Base-by-base conservation (phyloP, 1,140 invertebrate species). In the Stenopsyche tienmushanensis region DNA sequence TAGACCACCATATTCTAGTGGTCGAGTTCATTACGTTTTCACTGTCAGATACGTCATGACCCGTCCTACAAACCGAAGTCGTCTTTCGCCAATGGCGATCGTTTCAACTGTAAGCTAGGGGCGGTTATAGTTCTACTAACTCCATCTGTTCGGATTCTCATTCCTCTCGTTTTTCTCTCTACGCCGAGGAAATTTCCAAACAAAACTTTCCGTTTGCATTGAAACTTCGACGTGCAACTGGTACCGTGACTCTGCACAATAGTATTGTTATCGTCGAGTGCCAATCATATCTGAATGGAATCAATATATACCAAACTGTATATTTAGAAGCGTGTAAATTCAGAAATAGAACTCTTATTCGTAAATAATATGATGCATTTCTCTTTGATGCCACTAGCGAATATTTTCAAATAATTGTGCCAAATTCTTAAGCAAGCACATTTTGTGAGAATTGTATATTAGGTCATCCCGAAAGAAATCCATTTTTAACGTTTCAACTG, bases 21-120 rank as follows among this genome's bases (percentile, higher is more conserved):
- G 47, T 41, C 62, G 26, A 54, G 29, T 39, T 55, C 47, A 47
- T 47, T 47, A 15, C 53, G 25, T 29, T 53, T 52, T 52, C 49
- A 20, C 49, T 52, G 49, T 52, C 49, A 52, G 20, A 52, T n/a
- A n/a, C 49, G 53, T 15, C n/a, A 17, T 3, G 34, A 10, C n/a
- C 25, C 53, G 53, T 29, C 15, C 53, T 34, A 57, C 29, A 57
- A 26, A 15, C 15, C 34, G 53, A 9, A 25, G 24, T n/a, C 49
- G 18, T 13, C 49, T 25, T 29, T 57, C 53, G 24, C 53, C 34
- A 25, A 25, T 24, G 25, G 53, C n/a, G n/a, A n/a, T n/a, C n/a
- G n/a, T n/a, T n/a, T n/a, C n/a, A 34, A 17, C 8, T 8, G 44
- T 20, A 15, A 5, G 18, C 8, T 8, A 47, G 44, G 17, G 18